Conservation (phyloP, 2,888 invertebrate genomes). For the Oscheius myriophilus region DNA sequence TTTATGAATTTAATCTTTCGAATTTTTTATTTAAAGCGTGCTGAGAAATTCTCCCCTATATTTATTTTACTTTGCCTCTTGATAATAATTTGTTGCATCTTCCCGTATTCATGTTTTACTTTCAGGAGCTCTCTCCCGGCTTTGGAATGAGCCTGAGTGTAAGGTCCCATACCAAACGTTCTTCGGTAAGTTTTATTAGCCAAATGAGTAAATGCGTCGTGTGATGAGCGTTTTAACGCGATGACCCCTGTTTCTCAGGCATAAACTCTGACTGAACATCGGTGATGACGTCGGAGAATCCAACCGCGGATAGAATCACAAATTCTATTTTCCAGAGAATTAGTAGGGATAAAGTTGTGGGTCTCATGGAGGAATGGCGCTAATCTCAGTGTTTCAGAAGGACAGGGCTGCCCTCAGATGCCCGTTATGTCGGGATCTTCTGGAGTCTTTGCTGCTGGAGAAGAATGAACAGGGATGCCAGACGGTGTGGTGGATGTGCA, state of each 20-base stretch:
- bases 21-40: no score
- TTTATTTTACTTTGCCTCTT: no score
- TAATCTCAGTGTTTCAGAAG: conserved; percentile 16
- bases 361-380: conserved; percentile 9
- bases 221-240: no score
- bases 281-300: conserved; percentile 31
- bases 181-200: no score
- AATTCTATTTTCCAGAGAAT: conserved; percentile 24
- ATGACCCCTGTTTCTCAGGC: conserved; percentile 5
- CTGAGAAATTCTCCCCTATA: no score
- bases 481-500: conserved; percentile 58
- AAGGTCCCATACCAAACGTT: no score
- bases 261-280: conserved; percentile 23
- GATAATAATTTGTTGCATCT: no score
- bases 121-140: no score
- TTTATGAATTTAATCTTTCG: no score
- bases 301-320: conserved; percentile 14
- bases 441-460: conserved; percentile 43
- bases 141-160: no score
- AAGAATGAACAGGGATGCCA: conserved; percentile 36
- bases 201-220: no score
- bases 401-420: conserved; percentile 30
- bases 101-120: no score
- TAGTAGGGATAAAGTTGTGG: conserved; percentile 33
- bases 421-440: conserved; percentile 43